Percentiles rank a stretch among this genome's conserved stretches.
Conservation (phyloP, 2,888 invertebrate species). For the Epirrhoe alternata region DNA sequence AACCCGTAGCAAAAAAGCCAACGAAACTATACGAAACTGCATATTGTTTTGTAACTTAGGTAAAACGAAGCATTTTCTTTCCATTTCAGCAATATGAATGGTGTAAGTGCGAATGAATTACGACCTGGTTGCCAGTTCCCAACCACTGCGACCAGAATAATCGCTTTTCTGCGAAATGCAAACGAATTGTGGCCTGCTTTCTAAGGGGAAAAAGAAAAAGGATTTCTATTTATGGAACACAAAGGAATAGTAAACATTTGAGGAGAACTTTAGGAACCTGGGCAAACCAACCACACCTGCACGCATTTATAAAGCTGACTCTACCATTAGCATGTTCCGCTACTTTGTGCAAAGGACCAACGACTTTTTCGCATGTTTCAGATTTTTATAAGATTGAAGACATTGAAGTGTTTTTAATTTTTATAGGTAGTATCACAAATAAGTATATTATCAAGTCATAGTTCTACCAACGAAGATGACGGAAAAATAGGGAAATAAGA, state of each 20-base stretch:
- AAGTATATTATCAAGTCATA: no score
- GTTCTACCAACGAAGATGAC: no score
- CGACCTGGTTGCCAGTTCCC: slow-evolving; percentile 28
- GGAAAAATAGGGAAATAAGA: no score
- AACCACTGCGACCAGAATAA: slow-evolving; percentile 36
- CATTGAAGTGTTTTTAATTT: not conserved
- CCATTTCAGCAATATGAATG: slow-evolving; percentile 37
- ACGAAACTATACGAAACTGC: slow-evolving; percentile 16
- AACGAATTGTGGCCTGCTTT: slow-evolving; percentile 39
- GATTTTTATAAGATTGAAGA: not conserved
- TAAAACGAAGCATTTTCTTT: slow-evolving; percentile 19
- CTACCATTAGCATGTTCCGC: not conserved
- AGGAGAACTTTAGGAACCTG: slow-evolving; percentile 15
- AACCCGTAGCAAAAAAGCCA: not conserved
- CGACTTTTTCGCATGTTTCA: not conserved
- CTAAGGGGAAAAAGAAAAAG: slow-evolving; percentile 42
- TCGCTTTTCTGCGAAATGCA: slow-evolving; percentile 41
- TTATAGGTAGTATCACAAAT: no score
- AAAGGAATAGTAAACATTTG: slow-evolving; percentile 41
- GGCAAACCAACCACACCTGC: not conserved
- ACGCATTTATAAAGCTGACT: not conserved
- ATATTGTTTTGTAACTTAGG: slow-evolving; percentile 9
- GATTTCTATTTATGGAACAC: slow-evolving; percentile 43
- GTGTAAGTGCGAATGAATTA: slow-evolving; percentile 39
- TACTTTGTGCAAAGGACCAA: not conserved